phyloP scores from a whole-genome alignment of 2,888 invertebrate species.

The Micoletzkya japonica region DNA sequence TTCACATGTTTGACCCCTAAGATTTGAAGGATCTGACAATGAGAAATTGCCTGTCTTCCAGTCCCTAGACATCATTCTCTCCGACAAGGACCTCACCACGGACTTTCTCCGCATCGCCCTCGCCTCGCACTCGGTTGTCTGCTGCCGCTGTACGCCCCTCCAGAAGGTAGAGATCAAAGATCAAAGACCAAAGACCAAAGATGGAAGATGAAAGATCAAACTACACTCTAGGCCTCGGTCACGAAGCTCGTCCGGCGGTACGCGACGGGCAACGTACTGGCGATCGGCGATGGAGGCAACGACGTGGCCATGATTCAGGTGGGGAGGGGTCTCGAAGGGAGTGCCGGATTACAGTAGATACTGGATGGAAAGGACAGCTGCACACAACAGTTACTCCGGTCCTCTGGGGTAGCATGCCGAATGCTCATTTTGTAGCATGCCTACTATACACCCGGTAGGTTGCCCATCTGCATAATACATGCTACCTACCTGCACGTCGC shows the following conservation, averaged over 20 bases:
- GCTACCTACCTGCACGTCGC: too few species aligned
- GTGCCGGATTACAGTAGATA: not conserved
- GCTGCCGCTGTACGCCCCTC: conserved; percentile 73
- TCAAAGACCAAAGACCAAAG: not conserved
- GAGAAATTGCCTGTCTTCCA: too few species aligned
- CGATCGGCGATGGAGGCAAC: conserved; percentile 93
- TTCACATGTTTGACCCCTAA: too few species aligned
- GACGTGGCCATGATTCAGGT: conserved; percentile 67
- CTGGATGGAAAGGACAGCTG: too few species aligned
- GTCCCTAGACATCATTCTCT: conserved; percentile 87
- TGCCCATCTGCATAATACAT: too few species aligned
- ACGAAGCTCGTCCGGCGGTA: conserved; percentile 65
- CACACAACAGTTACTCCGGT: too few species aligned
- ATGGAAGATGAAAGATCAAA: conserved; percentile 5
- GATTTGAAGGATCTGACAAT: too few species aligned
- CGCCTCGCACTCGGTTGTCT: conserved; percentile 90
- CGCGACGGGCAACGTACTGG: conserved; percentile 73
- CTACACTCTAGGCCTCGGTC: conserved; percentile 63
- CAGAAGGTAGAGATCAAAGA: conserved; percentile 62
- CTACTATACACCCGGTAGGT: too few species aligned
- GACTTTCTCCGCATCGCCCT: conserved; percentile 93
- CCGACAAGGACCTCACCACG: conserved; percentile 80
- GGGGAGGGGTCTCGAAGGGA: not conserved
- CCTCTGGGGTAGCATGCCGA: too few species aligned
- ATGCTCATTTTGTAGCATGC: too few species aligned